phyloP scores from a whole-genome alignment of 2,113 vertebrate species.

The Oxyruncus cristatus region DNA sequence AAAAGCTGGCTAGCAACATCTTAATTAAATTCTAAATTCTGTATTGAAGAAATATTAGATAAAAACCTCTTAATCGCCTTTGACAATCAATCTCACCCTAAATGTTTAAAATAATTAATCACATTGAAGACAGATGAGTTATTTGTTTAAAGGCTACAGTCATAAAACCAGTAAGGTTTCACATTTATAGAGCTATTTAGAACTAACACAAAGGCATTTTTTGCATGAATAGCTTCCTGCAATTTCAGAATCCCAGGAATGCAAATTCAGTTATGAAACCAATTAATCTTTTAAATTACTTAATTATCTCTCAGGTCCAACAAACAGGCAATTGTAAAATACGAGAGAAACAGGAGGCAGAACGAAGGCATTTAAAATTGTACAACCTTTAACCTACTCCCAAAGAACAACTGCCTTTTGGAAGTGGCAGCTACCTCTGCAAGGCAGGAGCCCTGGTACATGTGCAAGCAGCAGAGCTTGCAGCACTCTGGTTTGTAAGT shows the following conservation, averaged over 20 bases:
- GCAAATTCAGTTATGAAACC: conserved; percentile 45
- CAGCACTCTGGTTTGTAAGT: neutral
- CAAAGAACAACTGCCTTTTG: neutral
- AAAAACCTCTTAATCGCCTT: neutral
- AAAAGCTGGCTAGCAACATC: neutral
- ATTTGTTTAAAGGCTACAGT: conserved; percentile 15
- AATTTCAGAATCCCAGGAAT: conserved; percentile 42
- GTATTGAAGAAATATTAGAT: neutral
- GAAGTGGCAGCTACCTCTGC: neutral
- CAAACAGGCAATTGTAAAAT: conserved; percentile 6
- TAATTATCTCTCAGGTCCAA: conserved; percentile 23
- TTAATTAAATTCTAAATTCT: conserved; percentile 1
- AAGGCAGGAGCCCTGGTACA: neutral
- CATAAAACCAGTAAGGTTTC: neutral
- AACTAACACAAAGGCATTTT: conserved; percentile 38
- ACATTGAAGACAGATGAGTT: neutral
- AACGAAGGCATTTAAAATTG: neutral
- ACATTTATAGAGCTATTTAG: conserved; percentile 31
- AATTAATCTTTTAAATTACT: conserved; percentile 49
- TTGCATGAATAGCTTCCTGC: conserved; percentile 29
- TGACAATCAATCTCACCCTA: neutral
- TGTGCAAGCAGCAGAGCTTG: neutral
- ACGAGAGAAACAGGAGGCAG: neutral
- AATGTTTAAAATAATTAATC: conserved; percentile 5
- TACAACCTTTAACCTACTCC: neutral